phyloP scores from a whole-genome alignment of 2,113 vertebrate genomes.

The Nothoprocta perdicaria region DNA sequence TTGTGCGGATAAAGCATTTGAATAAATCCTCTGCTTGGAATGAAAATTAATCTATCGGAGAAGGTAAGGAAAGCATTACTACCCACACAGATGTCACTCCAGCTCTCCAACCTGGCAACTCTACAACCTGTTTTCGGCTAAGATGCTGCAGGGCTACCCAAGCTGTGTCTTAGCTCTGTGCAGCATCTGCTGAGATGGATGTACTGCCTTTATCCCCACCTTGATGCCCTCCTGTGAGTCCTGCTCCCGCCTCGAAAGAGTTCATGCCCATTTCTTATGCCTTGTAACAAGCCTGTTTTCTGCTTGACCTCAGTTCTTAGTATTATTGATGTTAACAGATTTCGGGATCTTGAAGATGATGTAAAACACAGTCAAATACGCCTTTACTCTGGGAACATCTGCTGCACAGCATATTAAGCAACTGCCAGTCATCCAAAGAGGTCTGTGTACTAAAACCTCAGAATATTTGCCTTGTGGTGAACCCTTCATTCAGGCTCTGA shows the following conservation, averaged over 20 bases:
- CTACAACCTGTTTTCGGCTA: neutral
- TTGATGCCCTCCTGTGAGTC: rapidly evolving
- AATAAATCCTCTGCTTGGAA: neutral
- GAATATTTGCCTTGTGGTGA: neutral
- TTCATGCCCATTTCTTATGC: neutral
- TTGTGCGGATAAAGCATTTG: neutral
- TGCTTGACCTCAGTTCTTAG: neutral
- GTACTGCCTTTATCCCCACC: neutral
- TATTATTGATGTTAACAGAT: neutral
- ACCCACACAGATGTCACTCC: neutral
- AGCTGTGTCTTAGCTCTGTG: neutral
- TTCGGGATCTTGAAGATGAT: neutral
- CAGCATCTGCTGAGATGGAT: neutral
- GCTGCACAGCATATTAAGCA: neutral
- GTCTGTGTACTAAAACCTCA: neutral
- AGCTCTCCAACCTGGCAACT: neutral
- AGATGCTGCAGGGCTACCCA: neutral
- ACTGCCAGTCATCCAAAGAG: neutral
- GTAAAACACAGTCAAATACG: neutral
- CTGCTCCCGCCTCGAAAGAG: neutral
- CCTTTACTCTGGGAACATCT: neutral
- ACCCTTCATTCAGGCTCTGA: rapidly evolving
- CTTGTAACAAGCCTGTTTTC: neutral
- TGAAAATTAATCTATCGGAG: neutral
- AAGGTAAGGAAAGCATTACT: neutral